Evolutionary conservation across 2,113 vertebrate genomes (phyloP).

Genomic region (Bettongia penicillata): DNA sequence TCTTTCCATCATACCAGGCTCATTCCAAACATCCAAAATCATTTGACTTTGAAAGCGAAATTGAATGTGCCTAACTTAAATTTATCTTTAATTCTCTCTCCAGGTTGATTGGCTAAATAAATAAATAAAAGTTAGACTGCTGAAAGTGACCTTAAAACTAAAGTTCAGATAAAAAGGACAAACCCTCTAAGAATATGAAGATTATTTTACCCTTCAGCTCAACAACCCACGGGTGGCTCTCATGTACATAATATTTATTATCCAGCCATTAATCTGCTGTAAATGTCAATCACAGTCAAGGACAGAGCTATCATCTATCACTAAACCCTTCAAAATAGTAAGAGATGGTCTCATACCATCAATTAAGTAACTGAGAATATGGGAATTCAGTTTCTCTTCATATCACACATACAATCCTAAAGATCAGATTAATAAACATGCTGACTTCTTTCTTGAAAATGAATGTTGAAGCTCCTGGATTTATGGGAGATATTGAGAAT

Average conservation of each 20-base stretch:
- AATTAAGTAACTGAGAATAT: slow-evolving; percentile 55
- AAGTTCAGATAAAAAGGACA: not conserved
- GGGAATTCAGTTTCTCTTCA: slow-evolving; percentile 38
- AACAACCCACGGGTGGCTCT: not conserved
- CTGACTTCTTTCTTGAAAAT: slow-evolving; percentile 48
- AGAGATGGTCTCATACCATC: not conserved
- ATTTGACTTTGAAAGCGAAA: slow-evolving; percentile 58
- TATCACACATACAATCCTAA: slow-evolving; percentile 38
- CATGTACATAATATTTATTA: slow-evolving; percentile 21
- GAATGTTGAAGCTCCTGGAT: slow-evolving; percentile 55
- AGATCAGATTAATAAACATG: slow-evolving; percentile 63
- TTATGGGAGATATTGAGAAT: slow-evolving; percentile 48
- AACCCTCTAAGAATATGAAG: not conserved
- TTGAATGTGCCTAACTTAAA: slow-evolving; percentile 19
- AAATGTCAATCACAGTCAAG: slow-evolving; percentile 42
- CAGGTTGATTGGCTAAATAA: not conserved
- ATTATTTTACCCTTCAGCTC: slow-evolving; percentile 46
- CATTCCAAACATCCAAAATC: not conserved
- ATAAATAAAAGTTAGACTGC: slow-evolving; percentile 32
- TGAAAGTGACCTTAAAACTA: slow-evolving; percentile 6
- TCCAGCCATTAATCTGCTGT: slow-evolving; percentile 6
- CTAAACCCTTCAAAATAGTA: slow-evolving; percentile 29
- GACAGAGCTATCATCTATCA: slow-evolving; percentile 44
- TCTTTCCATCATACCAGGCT: not conserved
- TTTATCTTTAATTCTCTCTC: slow-evolving; percentile 55